phyloP scores from a whole-genome alignment of 2,797 vertebrate species.

The Hippopotamyrus pictus region DNA sequence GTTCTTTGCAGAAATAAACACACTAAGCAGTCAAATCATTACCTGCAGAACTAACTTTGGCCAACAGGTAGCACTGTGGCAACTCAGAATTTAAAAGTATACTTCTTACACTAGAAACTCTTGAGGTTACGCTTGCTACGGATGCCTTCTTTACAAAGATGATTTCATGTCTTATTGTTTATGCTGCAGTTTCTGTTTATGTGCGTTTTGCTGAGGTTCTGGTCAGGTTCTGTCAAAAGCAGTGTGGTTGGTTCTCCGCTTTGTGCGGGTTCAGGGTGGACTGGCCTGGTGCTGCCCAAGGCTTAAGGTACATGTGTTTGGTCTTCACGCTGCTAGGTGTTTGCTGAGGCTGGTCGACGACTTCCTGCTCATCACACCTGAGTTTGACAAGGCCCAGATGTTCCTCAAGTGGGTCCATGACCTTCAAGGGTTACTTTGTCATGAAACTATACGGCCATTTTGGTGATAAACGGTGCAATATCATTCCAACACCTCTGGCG shows the following conservation, averaged over 20 bases:
- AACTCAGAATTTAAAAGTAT: background rate
- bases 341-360: constrained; percentile 88
- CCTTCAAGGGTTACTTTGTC: background rate
- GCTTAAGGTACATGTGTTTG: background rate
- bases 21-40: background rate
- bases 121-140: background rate
- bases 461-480: background rate
- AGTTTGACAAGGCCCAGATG: constrained; percentile 64
- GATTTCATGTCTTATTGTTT: background rate
- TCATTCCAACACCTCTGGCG: background rate
- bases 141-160: background rate
- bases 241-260: background rate
- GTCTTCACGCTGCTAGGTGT: constrained; percentile 54
- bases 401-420: constrained; percentile 74
- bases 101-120: background rate
- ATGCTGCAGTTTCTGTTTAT: background rate
- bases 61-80: constrained; percentile 11
- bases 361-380: constrained; percentile 85
- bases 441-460: background rate
- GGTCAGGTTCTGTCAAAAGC: background rate
- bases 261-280: background rate
- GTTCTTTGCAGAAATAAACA: background rate
- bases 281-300: background rate
- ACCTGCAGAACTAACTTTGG: background rate
- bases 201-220: background rate